Base-by-base conservation (phyloP, 2,113 vertebrate genomes). In the Papio anubis region DNA sequence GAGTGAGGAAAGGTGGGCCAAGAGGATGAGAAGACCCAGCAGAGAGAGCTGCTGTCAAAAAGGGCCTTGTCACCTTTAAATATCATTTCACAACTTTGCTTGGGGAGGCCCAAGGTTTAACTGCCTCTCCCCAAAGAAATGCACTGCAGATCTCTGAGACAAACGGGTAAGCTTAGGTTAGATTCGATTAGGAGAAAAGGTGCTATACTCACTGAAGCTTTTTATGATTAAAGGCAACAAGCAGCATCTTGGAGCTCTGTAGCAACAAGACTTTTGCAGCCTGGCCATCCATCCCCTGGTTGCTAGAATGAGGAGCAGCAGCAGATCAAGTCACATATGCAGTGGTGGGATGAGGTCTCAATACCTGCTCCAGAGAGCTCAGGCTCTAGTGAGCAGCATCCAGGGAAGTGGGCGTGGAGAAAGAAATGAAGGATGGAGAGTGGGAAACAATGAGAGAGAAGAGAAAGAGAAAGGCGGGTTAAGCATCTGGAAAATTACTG, bases 401-500 rank as follows among this genome's bases (percentile, higher is more conserved):
- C 1, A 7, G 45, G 70, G 52, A 92, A 23, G 45, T 9, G 25
- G 52, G 21, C 35, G 23, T 11, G 61, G 88, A 95, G 84, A 68
- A 30, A 94, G 87, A 83, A 70, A 38, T 10, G 57, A 81, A 84
- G 61, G 90, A 23, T 21, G 59, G 35, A 87, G 52, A 57, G 55
- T 18, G 70, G 32, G 25, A 50, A 81, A 76, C 64, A 64, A 40
- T 4, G 66, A 30, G 32, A n/a, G 52, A 55, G 94, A 16, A 27
- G 94, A 55, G 93, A 90, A 81, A 8, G 32, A 0, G 4, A 81
- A 97, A 93, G 85, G 87, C 86, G 73, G 93, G 97, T 95, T 98
- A 98, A 98, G 98, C 98, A 98, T 97, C 98, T 99, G 99, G 99
- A 99, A 99, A 99, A 99, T 99, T 98, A 98, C 99, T 98, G 98